These are phyloP conservation scores for Lathamus discolor DNA, from an alignment of 2,113 vertebrate genomes.

Conservation along the genomic window DNA sequence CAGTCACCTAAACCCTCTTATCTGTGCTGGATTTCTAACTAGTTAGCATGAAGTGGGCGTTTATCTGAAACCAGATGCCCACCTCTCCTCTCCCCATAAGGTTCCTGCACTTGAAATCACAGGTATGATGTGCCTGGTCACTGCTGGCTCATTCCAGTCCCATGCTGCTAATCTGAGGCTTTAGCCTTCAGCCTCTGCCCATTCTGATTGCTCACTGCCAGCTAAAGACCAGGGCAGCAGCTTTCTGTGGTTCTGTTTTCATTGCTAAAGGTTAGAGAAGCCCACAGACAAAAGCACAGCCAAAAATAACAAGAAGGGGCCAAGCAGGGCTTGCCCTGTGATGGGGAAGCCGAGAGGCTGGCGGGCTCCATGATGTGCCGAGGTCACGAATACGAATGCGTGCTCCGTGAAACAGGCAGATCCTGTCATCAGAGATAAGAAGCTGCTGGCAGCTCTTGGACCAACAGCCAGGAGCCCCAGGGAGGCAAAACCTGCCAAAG, in stretches of 20 bases:
- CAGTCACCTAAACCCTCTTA: not conserved
- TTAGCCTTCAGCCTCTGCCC: not conserved
- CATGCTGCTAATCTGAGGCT: not conserved
- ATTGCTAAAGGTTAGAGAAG: slow-evolving; percentile 20
- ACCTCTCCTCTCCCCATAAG: not conserved
- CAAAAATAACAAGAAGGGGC: slow-evolving; percentile 23
- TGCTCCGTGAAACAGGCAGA: not conserved
- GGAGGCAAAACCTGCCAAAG: not conserved
- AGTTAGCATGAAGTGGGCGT: not conserved
- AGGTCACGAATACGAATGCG: not conserved
- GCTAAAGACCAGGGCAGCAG: slow-evolving; percentile 4
- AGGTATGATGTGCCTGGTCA: not conserved
- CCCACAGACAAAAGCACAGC: slow-evolving; percentile 24
- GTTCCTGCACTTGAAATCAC: not conserved
- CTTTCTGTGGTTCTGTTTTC: slow-evolving; percentile 23
- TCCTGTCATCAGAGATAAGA: accelerated
- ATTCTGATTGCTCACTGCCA: not conserved
- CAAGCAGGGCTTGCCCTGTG: not conserved
- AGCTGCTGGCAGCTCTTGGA: not conserved
- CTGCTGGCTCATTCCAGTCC: not conserved
- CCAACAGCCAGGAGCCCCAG: not conserved
- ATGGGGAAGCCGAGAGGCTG: not conserved
- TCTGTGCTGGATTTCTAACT: not conserved
- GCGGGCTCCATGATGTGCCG: accelerated
- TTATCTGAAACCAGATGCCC: not conserved